Evolutionary conservation across 1,140 invertebrate species (phyloP).

Genomic region (Drosophila busckii): DNA sequence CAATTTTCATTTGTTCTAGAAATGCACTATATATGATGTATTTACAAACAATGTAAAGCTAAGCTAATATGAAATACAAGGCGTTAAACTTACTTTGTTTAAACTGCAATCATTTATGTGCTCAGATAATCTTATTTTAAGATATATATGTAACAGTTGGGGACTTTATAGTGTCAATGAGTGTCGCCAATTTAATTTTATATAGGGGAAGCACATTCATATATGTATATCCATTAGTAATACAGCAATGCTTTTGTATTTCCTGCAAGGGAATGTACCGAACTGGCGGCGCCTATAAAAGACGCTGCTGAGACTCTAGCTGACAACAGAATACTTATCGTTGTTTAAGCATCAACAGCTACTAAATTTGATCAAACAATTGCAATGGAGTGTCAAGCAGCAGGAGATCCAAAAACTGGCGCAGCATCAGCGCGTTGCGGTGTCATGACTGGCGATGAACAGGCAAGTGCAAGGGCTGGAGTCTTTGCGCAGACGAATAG

Average conservation of each 20-base stretch:
- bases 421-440: slow-evolving; percentile 31
- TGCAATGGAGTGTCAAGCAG: slow-evolving; percentile 44
- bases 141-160: not conserved
- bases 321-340: slow-evolving; percentile 6
- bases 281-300: not conserved
- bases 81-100: too few relatives aligned
- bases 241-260: slow-evolving; percentile 4
- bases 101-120: too few relatives aligned
- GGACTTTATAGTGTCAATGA: slow-evolving; percentile 3
- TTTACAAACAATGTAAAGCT: too few relatives aligned
- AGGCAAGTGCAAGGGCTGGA: slow-evolving; percentile 33
- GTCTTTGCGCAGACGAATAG: slow-evolving; percentile 47
- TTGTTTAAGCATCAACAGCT: slow-evolving; percentile 8
- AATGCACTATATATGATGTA: too few relatives aligned
- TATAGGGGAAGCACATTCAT: slow-evolving; percentile 10
- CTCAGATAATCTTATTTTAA: not conserved
- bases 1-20: too few relatives aligned
- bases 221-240: not conserved
- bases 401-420: slow-evolving; percentile 47
- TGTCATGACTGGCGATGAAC: slow-evolving; percentile 27
- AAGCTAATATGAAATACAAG: too few relatives aligned
- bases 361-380: not conserved
- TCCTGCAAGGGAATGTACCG: slow-evolving; percentile 17
- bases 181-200: not conserved
- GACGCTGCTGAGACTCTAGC: not conserved